phyloP scores from a whole-genome alignment of 2,888 invertebrate species.

The Leistus spinibarbis region DNA sequence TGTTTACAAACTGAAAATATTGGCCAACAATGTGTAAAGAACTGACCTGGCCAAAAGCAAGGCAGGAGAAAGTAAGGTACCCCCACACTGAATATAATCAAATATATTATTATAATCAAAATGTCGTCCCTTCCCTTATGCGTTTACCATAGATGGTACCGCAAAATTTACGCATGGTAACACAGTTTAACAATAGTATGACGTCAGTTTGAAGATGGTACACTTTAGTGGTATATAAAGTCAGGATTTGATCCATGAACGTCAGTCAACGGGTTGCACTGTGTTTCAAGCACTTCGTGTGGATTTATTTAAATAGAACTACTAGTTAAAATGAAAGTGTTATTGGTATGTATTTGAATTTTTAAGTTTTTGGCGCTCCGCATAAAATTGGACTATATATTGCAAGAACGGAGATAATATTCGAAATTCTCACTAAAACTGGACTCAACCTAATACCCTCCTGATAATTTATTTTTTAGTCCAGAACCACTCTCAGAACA shows the following conservation, averaged over 20 bases:
- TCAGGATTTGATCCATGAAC: not conserved
- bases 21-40: too few relatives aligned
- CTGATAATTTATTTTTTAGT: too few relatives aligned
- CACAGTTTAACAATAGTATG: not conserved
- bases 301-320: not conserved
- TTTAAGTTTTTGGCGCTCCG: too few relatives aligned
- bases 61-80: not conserved
- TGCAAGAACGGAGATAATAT: too few relatives aligned
- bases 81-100: not conserved
- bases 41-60: not conserved
- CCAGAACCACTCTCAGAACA: too few relatives aligned
- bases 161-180: not conserved
- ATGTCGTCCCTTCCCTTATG: not conserved
- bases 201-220: slow-evolving; percentile 15
- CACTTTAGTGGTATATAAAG: not conserved
- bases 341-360: slow-evolving; percentile 30
- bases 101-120: not conserved
- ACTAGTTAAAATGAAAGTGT: slow-evolving; percentile 17
- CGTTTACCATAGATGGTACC: not conserved
- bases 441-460: too few relatives aligned
- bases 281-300: slow-evolving; percentile 2
- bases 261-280: slow-evolving; percentile 3
- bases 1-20: too few relatives aligned
- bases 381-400: too few relatives aligned
- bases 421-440: too few relatives aligned